Conservation (phyloP, 2,888 invertebrate genomes). For the Brassicogethes aeneus region DNA sequence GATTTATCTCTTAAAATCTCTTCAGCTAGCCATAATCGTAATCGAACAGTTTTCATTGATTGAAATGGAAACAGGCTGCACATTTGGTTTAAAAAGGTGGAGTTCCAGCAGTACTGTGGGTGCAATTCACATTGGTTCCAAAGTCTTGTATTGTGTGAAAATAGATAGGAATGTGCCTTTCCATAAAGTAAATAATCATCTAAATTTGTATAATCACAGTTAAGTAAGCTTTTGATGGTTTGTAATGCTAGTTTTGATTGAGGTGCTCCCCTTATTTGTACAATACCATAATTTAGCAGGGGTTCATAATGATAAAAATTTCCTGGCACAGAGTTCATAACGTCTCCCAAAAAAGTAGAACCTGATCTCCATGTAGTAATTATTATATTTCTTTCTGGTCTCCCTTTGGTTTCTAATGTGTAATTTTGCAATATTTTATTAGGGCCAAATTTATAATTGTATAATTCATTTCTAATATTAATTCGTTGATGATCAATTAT, state of each 20-base stretch:
- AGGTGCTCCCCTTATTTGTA: conserved; percentile 69
- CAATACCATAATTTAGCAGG: conserved; percentile 70
- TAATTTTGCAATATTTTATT: conserved; percentile 57
- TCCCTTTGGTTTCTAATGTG: conserved; percentile 59
- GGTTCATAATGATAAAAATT: conserved; percentile 90
- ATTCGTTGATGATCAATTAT: conserved; percentile 49
- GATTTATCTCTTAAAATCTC: conserved; percentile 60
- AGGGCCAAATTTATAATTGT: conserved; percentile 51
- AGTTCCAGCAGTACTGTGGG: conserved; percentile 58
- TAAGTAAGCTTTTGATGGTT: conserved; percentile 62
- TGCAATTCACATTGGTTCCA: conserved; percentile 70
- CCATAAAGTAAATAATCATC: conserved; percentile 63
- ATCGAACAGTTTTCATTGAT: conserved; percentile 77
- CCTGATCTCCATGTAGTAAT: conserved; percentile 88
- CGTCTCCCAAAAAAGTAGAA: conserved; percentile 81
- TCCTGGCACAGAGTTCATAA: conserved; percentile 73
- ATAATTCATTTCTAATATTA: conserved; percentile 49
- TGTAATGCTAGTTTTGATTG: conserved; percentile 57
- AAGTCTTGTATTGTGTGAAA: conserved; percentile 75
- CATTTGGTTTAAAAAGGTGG: conserved; percentile 63
- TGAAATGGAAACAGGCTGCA: conserved; percentile 83
- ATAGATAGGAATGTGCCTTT: conserved; percentile 66
- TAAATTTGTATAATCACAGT: conserved; percentile 68
- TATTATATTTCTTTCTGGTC: conserved; percentile 66
- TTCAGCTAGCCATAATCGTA: conserved; percentile 64